Percentiles rank a stretch among this genome's conserved stretches.
Conservation (phyloP, 2,797 vertebrate species). For the Agapornis canus region DNA sequence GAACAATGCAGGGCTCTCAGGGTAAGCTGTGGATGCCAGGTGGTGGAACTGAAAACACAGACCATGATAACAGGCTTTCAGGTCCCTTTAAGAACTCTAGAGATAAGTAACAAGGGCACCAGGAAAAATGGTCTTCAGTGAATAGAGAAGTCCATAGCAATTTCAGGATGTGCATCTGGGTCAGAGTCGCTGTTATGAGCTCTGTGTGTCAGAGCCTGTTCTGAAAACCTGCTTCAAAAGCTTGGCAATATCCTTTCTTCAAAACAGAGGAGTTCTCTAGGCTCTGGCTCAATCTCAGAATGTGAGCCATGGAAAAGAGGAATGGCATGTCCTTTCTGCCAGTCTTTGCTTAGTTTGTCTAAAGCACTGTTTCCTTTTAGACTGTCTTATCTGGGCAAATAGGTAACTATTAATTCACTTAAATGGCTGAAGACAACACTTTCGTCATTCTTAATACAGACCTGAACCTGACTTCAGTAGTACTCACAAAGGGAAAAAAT, state of each 20-base stretch:
- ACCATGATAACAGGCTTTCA: neutral
- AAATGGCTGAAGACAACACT: neutral
- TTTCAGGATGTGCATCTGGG: neutral
- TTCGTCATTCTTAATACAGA: neutral
- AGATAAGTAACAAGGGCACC: neutral
- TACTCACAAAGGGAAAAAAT: neutral
- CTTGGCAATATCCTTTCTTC: neutral
- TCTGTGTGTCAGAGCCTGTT: neutral
- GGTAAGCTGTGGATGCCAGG: neutral
- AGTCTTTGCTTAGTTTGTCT: neutral
- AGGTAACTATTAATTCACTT: neutral
- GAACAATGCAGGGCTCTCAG: neutral
- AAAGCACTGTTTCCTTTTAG: neutral
- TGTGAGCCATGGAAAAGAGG: rapidly evolving
- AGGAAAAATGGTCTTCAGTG: neutral
- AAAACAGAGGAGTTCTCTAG: neutral
- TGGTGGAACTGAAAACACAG: neutral
- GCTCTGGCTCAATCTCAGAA: neutral
- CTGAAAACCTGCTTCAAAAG: neutral
- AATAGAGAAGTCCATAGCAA: neutral
- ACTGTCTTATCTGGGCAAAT: neutral
- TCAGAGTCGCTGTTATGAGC: neutral
- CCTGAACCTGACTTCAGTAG: neutral
- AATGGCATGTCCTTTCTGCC: neutral
- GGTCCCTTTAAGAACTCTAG: neutral